Conservation (phyloP, 2,888 invertebrate species). For the Hirtodrosophila cameraria region DNA sequence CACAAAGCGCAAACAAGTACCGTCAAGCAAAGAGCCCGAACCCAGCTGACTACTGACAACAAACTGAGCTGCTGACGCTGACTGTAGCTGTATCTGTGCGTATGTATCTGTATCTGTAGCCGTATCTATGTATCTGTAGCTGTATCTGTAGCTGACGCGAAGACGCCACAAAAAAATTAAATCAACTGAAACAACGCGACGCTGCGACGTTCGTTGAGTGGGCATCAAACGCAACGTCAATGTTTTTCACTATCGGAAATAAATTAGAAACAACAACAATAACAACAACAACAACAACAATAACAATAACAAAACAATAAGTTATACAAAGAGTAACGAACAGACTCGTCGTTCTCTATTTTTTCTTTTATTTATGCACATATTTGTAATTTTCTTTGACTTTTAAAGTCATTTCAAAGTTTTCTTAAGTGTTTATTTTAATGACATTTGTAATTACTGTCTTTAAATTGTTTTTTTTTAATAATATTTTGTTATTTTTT, state of each 20-base stretch:
- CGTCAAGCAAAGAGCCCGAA: slow-evolving; percentile 37
- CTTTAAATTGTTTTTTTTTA: neutral
- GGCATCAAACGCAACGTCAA: slow-evolving; percentile 39
- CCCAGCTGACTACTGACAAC: slow-evolving; percentile 46
- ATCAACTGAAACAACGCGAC: slow-evolving; percentile 55
- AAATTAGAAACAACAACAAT: slow-evolving; percentile 54
- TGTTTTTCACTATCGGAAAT: slow-evolving; percentile 64
- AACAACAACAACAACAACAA: neutral
- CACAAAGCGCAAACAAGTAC: slow-evolving; percentile 24
- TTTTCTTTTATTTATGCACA: slow-evolving; percentile 2
- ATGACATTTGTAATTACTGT: slow-evolving; percentile 10
- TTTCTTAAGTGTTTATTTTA: neutral
- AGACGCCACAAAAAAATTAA: slow-evolving; percentile 64
- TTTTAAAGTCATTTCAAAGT: slow-evolving; percentile 18
- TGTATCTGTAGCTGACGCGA: slow-evolving; percentile 42
- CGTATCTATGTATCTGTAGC: neutral
- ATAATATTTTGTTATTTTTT: neutral
- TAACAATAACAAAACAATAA: slow-evolving; percentile 13
- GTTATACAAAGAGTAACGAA: slow-evolving; percentile 14
- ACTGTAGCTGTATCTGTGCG: slow-evolving; percentile 15
- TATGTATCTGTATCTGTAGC: slow-evolving; percentile 1
- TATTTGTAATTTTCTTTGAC: slow-evolving; percentile 18
- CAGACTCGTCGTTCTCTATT: slow-evolving; percentile 6
- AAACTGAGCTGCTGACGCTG: slow-evolving; percentile 30
- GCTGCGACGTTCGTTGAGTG: slow-evolving; percentile 16